These are phyloP conservation scores for Labia minor DNA, from an alignment of 2,888 invertebrate species.

Conservation along the genomic window DNA sequence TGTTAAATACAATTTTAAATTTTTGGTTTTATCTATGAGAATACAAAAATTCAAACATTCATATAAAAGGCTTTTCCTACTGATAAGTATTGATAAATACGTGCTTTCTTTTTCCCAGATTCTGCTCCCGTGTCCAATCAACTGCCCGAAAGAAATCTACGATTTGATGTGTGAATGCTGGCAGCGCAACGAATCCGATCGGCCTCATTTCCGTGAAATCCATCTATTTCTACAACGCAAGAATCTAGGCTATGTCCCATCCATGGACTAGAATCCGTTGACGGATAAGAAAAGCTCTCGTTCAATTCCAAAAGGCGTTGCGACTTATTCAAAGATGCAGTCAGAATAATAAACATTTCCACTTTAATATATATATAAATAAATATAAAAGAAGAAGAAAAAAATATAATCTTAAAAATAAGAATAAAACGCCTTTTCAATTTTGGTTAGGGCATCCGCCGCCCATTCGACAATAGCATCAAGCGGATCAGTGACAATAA, in stretches of 20 bases:
- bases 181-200: slow-evolving; percentile 59
- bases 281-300: neutral
- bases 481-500: slow-evolving; percentile 13
- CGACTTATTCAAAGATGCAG: slow-evolving; percentile 6
- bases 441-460: slow-evolving; percentile 5
- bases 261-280: slow-evolving; percentile 23
- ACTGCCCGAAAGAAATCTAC: slow-evolving; percentile 69
- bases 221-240: slow-evolving; percentile 71
- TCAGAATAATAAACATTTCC: neutral
- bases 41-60: too few species aligned
- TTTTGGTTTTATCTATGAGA: too few species aligned
- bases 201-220: slow-evolving; percentile 72
- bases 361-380: neutral
- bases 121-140: slow-evolving; percentile 51
- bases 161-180: slow-evolving; percentile 79
- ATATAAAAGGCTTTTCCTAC: too few species aligned
- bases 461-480: slow-evolving; percentile 5
- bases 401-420: neutral
- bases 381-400: neutral
- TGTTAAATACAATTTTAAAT: too few species aligned
- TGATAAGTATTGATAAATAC: too few species aligned
- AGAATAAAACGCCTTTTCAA: neutral
- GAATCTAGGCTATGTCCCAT: slow-evolving; percentile 48
- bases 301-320: neutral
- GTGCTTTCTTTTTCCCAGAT: slow-evolving; percentile 28